These are phyloP conservation scores for Teleogryllus oceanicus DNA, from an alignment of 2,888 invertebrate genomes.

Conservation along the genomic window DNA sequence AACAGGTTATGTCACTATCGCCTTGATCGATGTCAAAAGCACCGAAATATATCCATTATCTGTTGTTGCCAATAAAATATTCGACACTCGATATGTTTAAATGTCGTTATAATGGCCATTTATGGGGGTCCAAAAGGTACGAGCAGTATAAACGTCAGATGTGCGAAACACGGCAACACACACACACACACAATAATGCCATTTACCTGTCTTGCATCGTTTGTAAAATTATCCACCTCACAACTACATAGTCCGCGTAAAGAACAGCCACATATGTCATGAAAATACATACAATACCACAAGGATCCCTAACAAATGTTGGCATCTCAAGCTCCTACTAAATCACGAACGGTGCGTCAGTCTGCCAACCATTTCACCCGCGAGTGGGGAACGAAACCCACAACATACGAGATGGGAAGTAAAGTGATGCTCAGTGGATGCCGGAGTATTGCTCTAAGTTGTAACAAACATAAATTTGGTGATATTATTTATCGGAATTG, in stretches of 20 bases:
- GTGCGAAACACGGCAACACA: not conserved
- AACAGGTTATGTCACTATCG: too few species aligned
- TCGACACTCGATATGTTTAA: too few species aligned
- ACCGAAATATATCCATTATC: too few species aligned
- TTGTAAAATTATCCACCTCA: slow-evolving; percentile 76
- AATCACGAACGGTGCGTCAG: not conserved
- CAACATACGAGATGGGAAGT: not conserved
- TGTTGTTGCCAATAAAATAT: too few species aligned
- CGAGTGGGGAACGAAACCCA: not conserved
- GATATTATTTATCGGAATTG: too few species aligned
- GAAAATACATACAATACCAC: slow-evolving; percentile 76
- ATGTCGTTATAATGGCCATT: too few species aligned
- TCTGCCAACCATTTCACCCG: not conserved
- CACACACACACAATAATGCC: not conserved
- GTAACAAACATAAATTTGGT: too few species aligned
- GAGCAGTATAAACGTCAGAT: too few species aligned
- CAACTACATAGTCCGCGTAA: slow-evolving; percentile 84
- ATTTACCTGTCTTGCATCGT: slow-evolving; percentile 74
- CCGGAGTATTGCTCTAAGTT: too few species aligned
- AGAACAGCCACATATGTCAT: slow-evolving; percentile 75
- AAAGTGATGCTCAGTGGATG: not conserved
- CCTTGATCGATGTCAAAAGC: too few species aligned
- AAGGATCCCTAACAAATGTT: slow-evolving; percentile 77
- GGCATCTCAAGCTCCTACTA: slow-evolving; percentile 41
- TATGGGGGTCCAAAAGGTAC: too few species aligned